A percentile compares a stretch with the other conserved stretches of the same genome.
These are phyloP conservation scores for Lutraria rhynchaena DNA, from an alignment of 1,140 invertebrate species.

Conservation along the genomic window DNA sequence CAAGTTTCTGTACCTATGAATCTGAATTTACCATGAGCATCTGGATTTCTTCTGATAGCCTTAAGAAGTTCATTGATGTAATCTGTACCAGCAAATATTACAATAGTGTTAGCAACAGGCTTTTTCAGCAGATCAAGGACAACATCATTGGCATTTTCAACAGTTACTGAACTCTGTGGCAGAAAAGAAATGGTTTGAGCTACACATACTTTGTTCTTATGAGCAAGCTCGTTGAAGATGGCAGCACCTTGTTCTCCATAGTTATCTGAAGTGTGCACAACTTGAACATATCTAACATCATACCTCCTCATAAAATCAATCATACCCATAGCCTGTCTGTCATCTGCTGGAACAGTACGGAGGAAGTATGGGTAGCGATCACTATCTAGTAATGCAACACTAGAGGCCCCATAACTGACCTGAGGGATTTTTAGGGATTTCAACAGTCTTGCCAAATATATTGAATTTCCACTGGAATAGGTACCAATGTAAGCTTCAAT, in stretches of 20 bases:
- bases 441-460: slow-evolving; percentile 75
- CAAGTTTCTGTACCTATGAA: slow-evolving; percentile 78
- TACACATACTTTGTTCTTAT: slow-evolving; percentile 73
- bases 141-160: slow-evolving; percentile 72
- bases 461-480: slow-evolving; percentile 74
- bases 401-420: slow-evolving; percentile 91
- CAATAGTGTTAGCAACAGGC: slow-evolving; percentile 76
- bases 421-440: slow-evolving; percentile 88
- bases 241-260: slow-evolving; percentile 68
- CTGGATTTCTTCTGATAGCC: slow-evolving; percentile 65
- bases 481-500: slow-evolving; percentile 77
- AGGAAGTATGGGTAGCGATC: slow-evolving; percentile 90
- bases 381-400: slow-evolving; percentile 88
- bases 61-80: slow-evolving; percentile 73
- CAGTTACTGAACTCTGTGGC: slow-evolving; percentile 66
- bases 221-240: slow-evolving; percentile 65
- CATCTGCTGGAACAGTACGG: slow-evolving; percentile 91
- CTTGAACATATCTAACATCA: slow-evolving; percentile 78
- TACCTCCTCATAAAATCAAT: slow-evolving; percentile 73
- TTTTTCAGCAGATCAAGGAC: slow-evolving; percentile 70
- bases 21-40: slow-evolving; percentile 66
- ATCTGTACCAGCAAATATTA: slow-evolving; percentile 70
- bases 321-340: slow-evolving; percentile 90
- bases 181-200: slow-evolving; percentile 72
- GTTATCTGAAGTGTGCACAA: slow-evolving; percentile 68